These are phyloP conservation scores for Pachyseris speciosa DNA, from an alignment of 64 coral and sea anemone species.

Conservation along the genomic window DNA sequence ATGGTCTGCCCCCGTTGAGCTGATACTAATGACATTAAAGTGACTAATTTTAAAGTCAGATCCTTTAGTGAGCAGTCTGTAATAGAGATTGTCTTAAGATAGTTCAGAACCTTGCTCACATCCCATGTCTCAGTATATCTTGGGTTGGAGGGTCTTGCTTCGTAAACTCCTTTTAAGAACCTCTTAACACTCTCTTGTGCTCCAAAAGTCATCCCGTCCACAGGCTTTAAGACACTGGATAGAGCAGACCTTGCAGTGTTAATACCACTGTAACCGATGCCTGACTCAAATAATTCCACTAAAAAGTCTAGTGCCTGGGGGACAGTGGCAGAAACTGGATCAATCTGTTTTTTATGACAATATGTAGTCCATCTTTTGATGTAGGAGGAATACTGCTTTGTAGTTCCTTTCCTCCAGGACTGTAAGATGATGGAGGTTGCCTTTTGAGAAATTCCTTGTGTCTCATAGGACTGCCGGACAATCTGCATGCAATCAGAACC, in stretches of 20 bases:
- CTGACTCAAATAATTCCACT: neutral
- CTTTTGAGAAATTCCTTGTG: constrained; percentile 31
- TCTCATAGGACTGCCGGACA: constrained; percentile 58
- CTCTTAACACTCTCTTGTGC: constrained; percentile 21
- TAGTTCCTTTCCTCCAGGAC: constrained; percentile 5
- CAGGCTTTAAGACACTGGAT: neutral
- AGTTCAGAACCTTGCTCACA: constrained; percentile 21
- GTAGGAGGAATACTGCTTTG: neutral
- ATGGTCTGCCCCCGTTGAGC: constrained; percentile 38
- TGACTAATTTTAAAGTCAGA: constrained; percentile 16
- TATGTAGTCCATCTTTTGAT: constrained; percentile 41
- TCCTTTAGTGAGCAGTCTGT: constrained; percentile 13
- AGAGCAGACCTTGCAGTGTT: constrained; percentile 4
- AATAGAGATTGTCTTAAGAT: constrained; percentile 2
- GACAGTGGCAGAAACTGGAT: constrained; percentile 45
- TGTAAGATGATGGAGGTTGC: constrained; percentile 34
- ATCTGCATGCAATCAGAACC: constrained; percentile 61
- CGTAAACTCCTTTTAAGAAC: constrained; percentile 45
- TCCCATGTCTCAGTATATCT: constrained; percentile 44
- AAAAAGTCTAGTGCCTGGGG: constrained; percentile 53
- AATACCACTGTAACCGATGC: neutral
- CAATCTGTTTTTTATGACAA: constrained; percentile 57
- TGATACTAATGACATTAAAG: constrained; percentile 27
- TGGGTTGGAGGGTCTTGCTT: constrained; percentile 32
- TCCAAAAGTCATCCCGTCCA: constrained; percentile 32